A percentile compares a stretch with the other conserved stretches of the same genome.
Conservation (phyloP, 2,113 vertebrate species). For the Gnathochromis pfefferi region DNA sequence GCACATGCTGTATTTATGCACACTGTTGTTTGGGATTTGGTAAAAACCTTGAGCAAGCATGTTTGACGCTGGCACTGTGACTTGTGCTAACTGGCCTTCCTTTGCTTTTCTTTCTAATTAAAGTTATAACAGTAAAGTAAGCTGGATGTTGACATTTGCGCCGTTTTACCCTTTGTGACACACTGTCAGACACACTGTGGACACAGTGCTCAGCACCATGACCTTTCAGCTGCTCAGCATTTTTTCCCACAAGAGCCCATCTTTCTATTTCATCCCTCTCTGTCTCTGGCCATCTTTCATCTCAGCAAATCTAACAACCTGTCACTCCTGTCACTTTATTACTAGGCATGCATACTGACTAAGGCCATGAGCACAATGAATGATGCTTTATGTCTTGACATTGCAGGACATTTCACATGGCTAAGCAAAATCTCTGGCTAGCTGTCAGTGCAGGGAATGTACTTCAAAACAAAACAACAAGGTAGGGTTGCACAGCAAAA, state of each 20-base stretch:
- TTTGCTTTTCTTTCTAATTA: conserved; percentile 33
- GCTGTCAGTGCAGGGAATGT: conserved; percentile 18
- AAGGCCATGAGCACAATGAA: conserved; percentile 23
- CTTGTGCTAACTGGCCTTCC: conserved; percentile 14
- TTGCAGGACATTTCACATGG: conserved; percentile 41
- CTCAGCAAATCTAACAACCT: conserved; percentile 47
- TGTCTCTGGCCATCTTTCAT: conserved; percentile 20
- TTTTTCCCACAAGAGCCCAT: conserved; percentile 36
- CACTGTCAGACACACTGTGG: conserved; percentile 51
- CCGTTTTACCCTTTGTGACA: conserved; percentile 57
- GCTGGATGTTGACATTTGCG: conserved; percentile 50
- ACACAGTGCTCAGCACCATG: conserved; percentile 23
- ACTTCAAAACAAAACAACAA: conserved; percentile 10
- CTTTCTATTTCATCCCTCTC: conserved; percentile 18
- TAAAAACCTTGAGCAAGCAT: neutral
- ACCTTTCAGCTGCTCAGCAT: conserved; percentile 63
- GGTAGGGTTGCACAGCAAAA: neutral
- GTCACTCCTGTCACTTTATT: conserved; percentile 44
- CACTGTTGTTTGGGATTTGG: neutral
- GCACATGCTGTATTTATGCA: neutral
- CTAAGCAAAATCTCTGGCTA: conserved; percentile 33
- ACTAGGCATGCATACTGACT: conserved; percentile 30
- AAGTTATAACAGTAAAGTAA: conserved; percentile 9
- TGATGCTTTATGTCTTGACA: conserved; percentile 26
- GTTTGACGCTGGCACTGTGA: neutral